Evolutionary conservation across 2,797 vertebrate species (phyloP), one percentile per base, ranked within the genome.

Genomic region (Buphagus erythrorhynchus): DNA sequence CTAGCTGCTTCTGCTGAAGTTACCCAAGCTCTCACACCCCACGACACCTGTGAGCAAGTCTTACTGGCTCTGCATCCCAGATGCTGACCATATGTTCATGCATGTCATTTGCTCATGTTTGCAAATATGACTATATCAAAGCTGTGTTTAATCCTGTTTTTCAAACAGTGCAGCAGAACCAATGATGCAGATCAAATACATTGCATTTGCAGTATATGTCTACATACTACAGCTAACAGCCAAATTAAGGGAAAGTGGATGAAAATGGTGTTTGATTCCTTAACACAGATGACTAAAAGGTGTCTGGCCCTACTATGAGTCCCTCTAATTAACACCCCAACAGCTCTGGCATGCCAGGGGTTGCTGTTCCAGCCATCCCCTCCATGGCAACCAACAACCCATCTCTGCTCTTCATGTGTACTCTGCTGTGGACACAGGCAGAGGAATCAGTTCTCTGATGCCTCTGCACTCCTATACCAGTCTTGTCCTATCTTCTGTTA

Each of bases 151-250:
- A 79, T 82, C 62, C 26, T 49, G 7, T 62, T 87, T 80, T 72
- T 92, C 73, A 91, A 74, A 91, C 26, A 93, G 22, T 67, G 59
- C 61, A 88, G 86, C 69, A 94, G 90, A 95, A 84, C 3, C 21
- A 91, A 31, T 45, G 58, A 85, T 13, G n/a, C 6, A 76, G 77
- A 84, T 49, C 48, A 71, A 74, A 79, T 40, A 31, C 26, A 31
- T 11, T 10, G 17, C 25, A 62, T 51, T 51, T 51, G 49, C 16
- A 51, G 49, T 31, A 31, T 17, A 51, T 11, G 29, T 29, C 28
- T 29, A 51, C 49, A 51, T 28, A 62, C 29, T 26, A 49, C 59
- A 79, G 31, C 58, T 35, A 52, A 61, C 20, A 62, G 58, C 8
- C 57, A 69, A 76, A 76, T 68, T 59, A 81, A 86, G 46, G 57